Percentiles rank a stretch among this genome's conserved stretches.
Conservation (phyloP, 2,888 invertebrate genomes). For the Deilephila porcellus region DNA sequence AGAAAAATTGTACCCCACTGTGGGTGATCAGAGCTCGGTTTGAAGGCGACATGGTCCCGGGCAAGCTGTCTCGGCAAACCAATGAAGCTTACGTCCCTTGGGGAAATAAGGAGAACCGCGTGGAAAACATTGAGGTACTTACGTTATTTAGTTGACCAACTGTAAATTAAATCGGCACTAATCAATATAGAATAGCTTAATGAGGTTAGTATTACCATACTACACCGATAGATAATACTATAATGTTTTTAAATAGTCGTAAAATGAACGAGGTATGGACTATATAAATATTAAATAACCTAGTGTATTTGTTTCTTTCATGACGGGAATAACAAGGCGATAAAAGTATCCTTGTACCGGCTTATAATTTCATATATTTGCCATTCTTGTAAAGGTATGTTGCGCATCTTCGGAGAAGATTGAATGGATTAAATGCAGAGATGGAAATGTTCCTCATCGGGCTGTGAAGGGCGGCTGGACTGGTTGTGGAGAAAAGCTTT, state of each 20-base stretch:
- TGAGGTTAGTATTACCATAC: too few relatives aligned
- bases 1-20: conserved; percentile 76
- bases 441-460: conserved; percentile 76
- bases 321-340: too few relatives aligned
- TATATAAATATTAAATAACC: too few relatives aligned
- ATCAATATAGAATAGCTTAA: too few relatives aligned
- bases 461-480: conserved; percentile 82
- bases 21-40: conserved; percentile 73
- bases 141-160: neutral
- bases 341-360: too few relatives aligned
- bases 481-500: conserved; percentile 74
- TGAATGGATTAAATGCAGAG: conserved; percentile 75
- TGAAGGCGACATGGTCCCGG: conserved; percentile 74
- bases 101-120: conserved; percentile 69
- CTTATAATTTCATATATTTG: neutral
- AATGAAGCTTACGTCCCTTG: conserved; percentile 71
- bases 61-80: conserved; percentile 74
- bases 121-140: conserved; percentile 66
- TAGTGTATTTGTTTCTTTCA: too few relatives aligned
- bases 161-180: too few relatives aligned
- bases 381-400: conserved; percentile 62
- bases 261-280: too few relatives aligned
- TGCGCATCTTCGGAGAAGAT: conserved; percentile 69
- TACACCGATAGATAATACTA: too few relatives aligned
- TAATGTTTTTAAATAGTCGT: too few relatives aligned